Evolutionary conservation across 2,888 invertebrate genomes (phyloP).

Genomic region (Camponotus fellah): DNA sequence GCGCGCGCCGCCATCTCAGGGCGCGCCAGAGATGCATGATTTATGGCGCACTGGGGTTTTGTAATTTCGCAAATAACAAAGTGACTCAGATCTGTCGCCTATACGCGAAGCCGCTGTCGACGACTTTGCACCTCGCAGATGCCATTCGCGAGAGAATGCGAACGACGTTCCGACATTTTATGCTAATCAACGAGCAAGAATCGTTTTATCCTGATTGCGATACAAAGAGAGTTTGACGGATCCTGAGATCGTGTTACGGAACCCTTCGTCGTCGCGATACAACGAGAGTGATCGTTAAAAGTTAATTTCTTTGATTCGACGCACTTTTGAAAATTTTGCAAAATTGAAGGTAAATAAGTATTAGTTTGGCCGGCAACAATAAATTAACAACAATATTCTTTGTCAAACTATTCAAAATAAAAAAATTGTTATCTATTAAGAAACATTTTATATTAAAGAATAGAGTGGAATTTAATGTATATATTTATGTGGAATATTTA

Average conservation of each 20-base stretch:
- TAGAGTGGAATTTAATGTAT: not conserved
- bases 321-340: not conserved
- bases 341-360: constrained; percentile 9
- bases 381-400: not conserved
- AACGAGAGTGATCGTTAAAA: not conserved
- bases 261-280: not conserved
- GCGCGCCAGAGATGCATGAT: constrained; percentile 44
- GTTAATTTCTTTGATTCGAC: not conserved
- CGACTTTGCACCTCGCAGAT: not conserved
- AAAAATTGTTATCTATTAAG: not conserved
- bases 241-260: not conserved
- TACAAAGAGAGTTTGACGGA: not conserved
- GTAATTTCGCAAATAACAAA: constrained; percentile 42
- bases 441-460: not conserved
- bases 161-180: not conserved
- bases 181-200: not conserved
- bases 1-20: constrained; percentile 43
- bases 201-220: not conserved
- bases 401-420: not conserved
- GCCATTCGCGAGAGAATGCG: not conserved
- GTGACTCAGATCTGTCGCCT: constrained; percentile 18
- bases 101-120: not conserved
- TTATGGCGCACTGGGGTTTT: constrained; percentile 44
- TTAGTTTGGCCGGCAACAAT: not conserved
- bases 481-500: not conserved